phyloP scores from a whole-genome alignment of 2,888 invertebrate species.

The Hypercompe scribonia region DNA sequence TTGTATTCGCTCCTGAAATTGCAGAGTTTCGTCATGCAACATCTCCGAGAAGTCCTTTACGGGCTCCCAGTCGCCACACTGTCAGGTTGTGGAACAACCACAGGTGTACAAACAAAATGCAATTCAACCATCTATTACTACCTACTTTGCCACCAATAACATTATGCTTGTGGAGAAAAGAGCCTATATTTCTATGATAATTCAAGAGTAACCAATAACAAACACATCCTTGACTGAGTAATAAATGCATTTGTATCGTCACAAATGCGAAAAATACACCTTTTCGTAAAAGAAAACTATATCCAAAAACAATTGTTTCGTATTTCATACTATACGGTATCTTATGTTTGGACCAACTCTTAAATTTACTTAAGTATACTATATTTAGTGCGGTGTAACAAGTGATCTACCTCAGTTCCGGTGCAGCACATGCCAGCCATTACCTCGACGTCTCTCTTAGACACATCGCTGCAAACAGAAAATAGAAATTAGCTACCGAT shows the following conservation, averaged over 20 bases:
- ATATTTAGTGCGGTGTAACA: not conserved
- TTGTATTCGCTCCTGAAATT: conserved; percentile 65
- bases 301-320: not conserved
- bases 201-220: not conserved
- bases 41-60: conserved; percentile 65
- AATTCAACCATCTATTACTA: not conserved
- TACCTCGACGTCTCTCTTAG: conserved; percentile 71
- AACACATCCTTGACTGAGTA: not conserved
- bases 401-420: conserved; percentile 62
- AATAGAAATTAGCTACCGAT: conserved; percentile 24
- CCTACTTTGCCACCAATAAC: not conserved
- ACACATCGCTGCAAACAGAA: conserved; percentile 61
- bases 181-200: not conserved
- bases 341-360: conserved; percentile 71
- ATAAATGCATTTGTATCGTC: not conserved
- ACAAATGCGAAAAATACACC: not conserved
- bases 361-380: conserved; percentile 13
- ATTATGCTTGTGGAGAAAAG: not conserved
- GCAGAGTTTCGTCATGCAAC: conserved; percentile 56
- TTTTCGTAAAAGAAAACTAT: not conserved
- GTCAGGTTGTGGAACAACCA: conserved; percentile 15
- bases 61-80: conserved; percentile 75
- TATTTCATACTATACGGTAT: not conserved
- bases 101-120: conserved; percentile 3
- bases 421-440: conserved; percentile 70